These are phyloP conservation scores for Coracopsis vasa DNA, from an alignment of 2,113 vertebrate genomes.

Conservation along the genomic window DNA sequence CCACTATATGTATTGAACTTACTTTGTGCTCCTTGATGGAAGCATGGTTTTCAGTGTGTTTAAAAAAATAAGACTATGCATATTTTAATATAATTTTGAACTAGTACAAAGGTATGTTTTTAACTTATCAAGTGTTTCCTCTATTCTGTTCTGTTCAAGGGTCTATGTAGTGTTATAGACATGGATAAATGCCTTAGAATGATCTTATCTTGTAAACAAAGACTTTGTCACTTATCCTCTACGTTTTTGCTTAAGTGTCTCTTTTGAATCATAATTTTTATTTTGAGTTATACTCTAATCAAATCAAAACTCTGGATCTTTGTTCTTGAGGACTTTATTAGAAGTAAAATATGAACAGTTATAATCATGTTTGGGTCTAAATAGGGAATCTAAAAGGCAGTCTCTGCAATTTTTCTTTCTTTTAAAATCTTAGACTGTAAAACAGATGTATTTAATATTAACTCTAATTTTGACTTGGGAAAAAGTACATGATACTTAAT, in stretches of 20 bases:
- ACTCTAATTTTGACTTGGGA: background rate
- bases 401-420: background rate
- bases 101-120: background rate
- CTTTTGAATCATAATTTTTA: background rate
- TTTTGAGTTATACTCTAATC: background rate
- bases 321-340: background rate
- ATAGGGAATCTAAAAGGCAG: background rate
- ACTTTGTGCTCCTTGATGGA: background rate
- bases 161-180: background rate
- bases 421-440: background rate
- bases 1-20: rapidly evolving
- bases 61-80: background rate
- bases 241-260: background rate
- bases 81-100: background rate
- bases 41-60: background rate
- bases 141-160: background rate
- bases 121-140: background rate
- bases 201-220: background rate
- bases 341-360: background rate
- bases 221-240: background rate
- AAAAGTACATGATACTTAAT: background rate
- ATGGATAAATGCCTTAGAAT: background rate
- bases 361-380: background rate
- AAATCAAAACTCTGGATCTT: background rate
- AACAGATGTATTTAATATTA: background rate